Percentiles rank a stretch among this genome's conserved stretches.
Evolutionary conservation across 1,140 invertebrate species (phyloP).

Genomic region (Steinernema khuongi): DNA sequence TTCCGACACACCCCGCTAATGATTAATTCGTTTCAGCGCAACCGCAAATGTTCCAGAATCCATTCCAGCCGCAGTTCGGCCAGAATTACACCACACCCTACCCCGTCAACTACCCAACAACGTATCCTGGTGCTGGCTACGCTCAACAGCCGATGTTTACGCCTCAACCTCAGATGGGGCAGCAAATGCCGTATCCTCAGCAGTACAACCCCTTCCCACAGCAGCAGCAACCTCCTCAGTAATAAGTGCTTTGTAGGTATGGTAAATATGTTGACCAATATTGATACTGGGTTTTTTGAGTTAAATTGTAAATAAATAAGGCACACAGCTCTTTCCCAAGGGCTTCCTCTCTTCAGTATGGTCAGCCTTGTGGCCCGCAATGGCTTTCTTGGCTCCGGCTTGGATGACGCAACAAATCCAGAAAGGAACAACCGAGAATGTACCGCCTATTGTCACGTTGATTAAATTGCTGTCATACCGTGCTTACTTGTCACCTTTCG

Average conservation of each 20-base stretch:
- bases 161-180: constrained; percentile 29
- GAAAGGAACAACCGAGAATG: too few species aligned
- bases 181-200: constrained; percentile 28
- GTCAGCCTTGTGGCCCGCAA: too few species aligned
- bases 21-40: constrained; percentile 19
- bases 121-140: constrained; percentile 35
- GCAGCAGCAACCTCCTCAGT: not conserved
- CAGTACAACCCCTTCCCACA: constrained; percentile 18
- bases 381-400: too few species aligned
- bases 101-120: constrained; percentile 35
- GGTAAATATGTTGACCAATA: too few species aligned
- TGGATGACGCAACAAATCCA: too few species aligned
- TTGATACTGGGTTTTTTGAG: too few species aligned
- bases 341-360: too few species aligned
- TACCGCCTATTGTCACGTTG: too few species aligned
- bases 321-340: too few species aligned
- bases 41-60: constrained; percentile 33
- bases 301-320: too few species aligned
- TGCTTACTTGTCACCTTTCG: too few species aligned
- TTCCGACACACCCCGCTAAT: constrained; percentile 26
- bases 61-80: constrained; percentile 29
- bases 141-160: constrained; percentile 30
- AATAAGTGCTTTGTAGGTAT: not conserved
- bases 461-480: too few species aligned
- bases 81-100: constrained; percentile 34